Percentiles rank a stretch among this genome's conserved stretches.
phyloP scores from a whole-genome alignment of 2,888 invertebrate genomes.

The Campoletis raptor region DNA sequence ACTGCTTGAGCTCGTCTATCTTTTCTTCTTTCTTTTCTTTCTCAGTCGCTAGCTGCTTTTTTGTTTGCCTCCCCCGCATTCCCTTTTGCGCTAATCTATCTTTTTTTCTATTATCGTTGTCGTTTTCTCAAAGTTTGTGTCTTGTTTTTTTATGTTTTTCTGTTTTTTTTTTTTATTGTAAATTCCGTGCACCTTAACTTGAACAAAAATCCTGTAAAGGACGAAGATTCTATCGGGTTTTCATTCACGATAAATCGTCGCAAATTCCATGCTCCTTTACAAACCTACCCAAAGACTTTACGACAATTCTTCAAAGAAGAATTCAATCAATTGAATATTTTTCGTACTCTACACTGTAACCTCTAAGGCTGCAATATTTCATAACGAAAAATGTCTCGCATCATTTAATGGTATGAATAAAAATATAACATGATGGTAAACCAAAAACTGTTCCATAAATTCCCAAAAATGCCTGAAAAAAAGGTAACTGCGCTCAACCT shows the following conservation, averaged over 20 bases:
- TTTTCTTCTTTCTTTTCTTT: constrained; percentile 40
- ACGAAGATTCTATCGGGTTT: constrained; percentile 16
- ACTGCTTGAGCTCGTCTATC: constrained; percentile 22
- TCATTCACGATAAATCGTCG: constrained; percentile 31
- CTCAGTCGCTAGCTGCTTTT: constrained; percentile 32
- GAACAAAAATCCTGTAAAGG: constrained; percentile 34
- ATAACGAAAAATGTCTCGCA: background rate
- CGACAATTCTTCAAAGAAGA: background rate
- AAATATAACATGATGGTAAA: background rate
- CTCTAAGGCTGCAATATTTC: background rate
- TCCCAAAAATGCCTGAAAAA: background rate
- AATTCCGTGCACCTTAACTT: background rate
- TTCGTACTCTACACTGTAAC: background rate
- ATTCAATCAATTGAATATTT: background rate
- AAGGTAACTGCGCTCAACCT: too few species aligned
- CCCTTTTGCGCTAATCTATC: constrained; percentile 36
- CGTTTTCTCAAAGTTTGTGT: background rate
- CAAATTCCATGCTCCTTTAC: background rate
- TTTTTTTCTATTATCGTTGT: constrained; percentile 34
- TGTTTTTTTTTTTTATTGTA: background rate
- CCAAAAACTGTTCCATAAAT: background rate
- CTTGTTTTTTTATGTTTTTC: background rate
- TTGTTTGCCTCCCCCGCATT: constrained; percentile 49
- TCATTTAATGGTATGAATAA: background rate
- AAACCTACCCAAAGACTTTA: background rate